phyloP scores from a whole-genome alignment of 2,113 vertebrate species.

The Tinamus guttatus region DNA sequence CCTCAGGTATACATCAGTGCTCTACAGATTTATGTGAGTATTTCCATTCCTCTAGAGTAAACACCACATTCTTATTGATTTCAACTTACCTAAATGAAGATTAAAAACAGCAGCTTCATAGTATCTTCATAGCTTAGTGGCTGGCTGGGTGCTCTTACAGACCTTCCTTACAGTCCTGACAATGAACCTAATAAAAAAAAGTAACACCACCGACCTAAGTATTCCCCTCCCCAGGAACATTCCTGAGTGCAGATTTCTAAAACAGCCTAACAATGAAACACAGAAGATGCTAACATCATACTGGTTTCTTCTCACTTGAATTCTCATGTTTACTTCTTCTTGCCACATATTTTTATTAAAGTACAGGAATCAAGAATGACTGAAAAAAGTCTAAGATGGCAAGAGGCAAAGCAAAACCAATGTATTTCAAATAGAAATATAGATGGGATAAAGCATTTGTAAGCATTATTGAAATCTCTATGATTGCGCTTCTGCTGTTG shows the following conservation, averaged over 20 bases:
- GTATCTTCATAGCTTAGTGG: background rate
- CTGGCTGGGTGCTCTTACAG: background rate
- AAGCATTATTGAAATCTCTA: too few relatives aligned
- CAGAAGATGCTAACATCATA: background rate
- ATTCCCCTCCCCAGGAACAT: background rate
- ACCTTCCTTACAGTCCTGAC: background rate
- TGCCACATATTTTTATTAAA: background rate
- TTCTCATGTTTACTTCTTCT: background rate
- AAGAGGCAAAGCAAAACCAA: background rate
- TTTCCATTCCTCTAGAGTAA: slow-evolving; percentile 32
- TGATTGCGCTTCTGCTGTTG: background rate
- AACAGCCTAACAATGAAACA: background rate
- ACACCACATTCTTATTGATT: slow-evolving; percentile 37
- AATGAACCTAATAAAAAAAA: too few relatives aligned
- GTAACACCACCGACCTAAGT: too few relatives aligned
- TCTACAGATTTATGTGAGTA: background rate
- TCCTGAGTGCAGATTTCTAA: background rate
- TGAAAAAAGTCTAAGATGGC: background rate
- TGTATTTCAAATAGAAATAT: background rate
- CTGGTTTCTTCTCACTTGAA: background rate
- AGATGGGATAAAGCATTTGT: background rate
- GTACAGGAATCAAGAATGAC: background rate
- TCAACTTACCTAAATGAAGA: slow-evolving; percentile 18
- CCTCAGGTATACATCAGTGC: background rate
- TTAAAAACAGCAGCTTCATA: background rate